These are phyloP conservation scores for Apomyelois bistriatella DNA, from an alignment of 2,888 invertebrate species.

Conservation along the genomic window DNA sequence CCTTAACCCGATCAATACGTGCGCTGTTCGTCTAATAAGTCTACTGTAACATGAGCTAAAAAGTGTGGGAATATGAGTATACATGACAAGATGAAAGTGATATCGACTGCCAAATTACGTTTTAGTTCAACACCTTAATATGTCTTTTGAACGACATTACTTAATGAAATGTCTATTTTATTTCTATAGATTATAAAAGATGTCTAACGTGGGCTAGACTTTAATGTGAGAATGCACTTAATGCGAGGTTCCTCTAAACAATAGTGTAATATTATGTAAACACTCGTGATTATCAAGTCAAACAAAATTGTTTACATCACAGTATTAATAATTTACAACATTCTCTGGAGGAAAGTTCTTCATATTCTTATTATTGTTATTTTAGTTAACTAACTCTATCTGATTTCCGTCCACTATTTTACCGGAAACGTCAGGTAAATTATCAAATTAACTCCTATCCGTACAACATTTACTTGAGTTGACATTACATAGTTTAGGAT, in stretches of 20 bases:
- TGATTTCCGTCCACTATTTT: too few relatives aligned
- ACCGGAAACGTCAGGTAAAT: too few relatives aligned
- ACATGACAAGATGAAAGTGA: too few relatives aligned
- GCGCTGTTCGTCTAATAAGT: background rate
- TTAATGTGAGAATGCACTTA: background rate
- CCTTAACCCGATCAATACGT: background rate
- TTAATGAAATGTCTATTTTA: background rate
- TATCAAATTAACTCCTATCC: too few relatives aligned
- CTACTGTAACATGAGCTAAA: background rate
- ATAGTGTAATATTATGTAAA: slow-evolving; percentile 6
- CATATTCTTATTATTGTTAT: too few relatives aligned
- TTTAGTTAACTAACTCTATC: too few relatives aligned
- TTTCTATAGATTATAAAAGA: too few relatives aligned
- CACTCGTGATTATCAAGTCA: background rate
- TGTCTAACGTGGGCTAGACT: background rate
- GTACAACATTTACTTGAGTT: too few relatives aligned
- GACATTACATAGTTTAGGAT: too few relatives aligned
- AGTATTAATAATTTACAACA: background rate
- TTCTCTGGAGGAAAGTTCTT: slow-evolving; percentile 1
- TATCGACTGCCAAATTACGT: too few relatives aligned
- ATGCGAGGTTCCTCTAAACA: background rate
- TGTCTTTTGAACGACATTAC: too few relatives aligned
- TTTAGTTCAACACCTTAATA: too few relatives aligned
- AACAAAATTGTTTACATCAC: slow-evolving; percentile 6
- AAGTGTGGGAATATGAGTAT: background rate